Conservation (phyloP, 2,797 vertebrate genomes). For the Ispidina lecontei region DNA sequence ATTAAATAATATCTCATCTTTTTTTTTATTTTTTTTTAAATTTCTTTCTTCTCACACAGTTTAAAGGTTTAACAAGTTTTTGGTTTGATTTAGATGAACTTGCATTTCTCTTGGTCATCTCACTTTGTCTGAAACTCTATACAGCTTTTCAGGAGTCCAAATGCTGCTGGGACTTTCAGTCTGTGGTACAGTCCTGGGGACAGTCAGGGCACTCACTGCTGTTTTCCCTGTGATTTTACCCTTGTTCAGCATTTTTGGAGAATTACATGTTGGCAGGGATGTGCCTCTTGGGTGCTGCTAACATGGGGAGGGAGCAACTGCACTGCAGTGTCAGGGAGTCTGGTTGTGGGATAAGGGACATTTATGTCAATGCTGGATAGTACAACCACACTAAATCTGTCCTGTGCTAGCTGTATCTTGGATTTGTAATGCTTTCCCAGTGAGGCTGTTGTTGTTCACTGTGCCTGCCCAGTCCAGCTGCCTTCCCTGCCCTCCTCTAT, state of each 20-base stretch:
- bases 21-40: background rate
- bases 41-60: no score
- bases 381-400: background rate
- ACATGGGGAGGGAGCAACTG: background rate
- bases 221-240: background rate
- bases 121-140: background rate
- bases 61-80: no score
- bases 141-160: background rate
- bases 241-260: background rate
- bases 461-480: accelerated
- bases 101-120: background rate
- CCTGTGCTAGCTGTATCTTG: background rate
- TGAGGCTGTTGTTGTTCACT: background rate
- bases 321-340: background rate
- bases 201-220: background rate
- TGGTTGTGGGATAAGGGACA: accelerated
- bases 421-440: background rate
- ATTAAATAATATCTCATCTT: background rate
- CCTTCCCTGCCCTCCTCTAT: background rate
- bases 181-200: background rate
- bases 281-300: background rate
- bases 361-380: background rate
- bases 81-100: background rate
- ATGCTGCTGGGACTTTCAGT: background rate
- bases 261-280: background rate